Base-by-base conservation (phyloP, 1,140 invertebrate genomes). In the Aradophagus sp. region DNA sequence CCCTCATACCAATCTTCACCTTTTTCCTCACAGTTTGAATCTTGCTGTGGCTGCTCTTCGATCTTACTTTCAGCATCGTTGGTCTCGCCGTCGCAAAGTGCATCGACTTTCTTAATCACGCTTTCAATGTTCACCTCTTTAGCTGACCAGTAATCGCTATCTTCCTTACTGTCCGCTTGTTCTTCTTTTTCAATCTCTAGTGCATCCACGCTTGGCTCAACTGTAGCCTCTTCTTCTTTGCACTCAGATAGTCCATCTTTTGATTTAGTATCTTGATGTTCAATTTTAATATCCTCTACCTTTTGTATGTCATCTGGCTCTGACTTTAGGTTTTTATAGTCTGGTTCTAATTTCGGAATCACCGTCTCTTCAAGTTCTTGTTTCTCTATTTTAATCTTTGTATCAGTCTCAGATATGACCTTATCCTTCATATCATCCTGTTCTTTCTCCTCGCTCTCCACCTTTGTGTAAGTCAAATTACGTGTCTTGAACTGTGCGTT, bases 81-180 rank as follows among this genome's bases (percentile, higher is more conserved):
- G 0, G 48, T 69, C 8, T 84, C 85, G 0, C 67, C 75, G 11
- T 86, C 84, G 39, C 88, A 89, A 0, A 89, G 65, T 2, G 90
- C 90, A 73, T 92, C 91, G 0, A 92, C 89, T 58, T 91, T 92
- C 78, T 93, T 92, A 42, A 93, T 93, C 10, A 93, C 92, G 17
- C 91, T 92, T 65, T 93, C 91, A 50, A 93, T 92, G 72, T 91
- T 92, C 1, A 93, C 87, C 72, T 93, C 91, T 80, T 93, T 93
- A 1, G 90, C 89, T 14, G 90, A 90, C 91, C 91, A 93, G 74
- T 89, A 90, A 77, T 93, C 91, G 76, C 88, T 91, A 73, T 93
- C 91, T 63, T 92, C 91, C 71, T 91, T 91, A 50, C 85, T 87
- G 42, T 87, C 86, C 0, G 79, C 75, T n/a, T 78, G 78, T 62